Percentiles rank a stretch among this genome's conserved stretches.
Evolutionary conservation across 2,113 vertebrate genomes (phyloP).

Genomic region (Mirounga angustirostris): DNA sequence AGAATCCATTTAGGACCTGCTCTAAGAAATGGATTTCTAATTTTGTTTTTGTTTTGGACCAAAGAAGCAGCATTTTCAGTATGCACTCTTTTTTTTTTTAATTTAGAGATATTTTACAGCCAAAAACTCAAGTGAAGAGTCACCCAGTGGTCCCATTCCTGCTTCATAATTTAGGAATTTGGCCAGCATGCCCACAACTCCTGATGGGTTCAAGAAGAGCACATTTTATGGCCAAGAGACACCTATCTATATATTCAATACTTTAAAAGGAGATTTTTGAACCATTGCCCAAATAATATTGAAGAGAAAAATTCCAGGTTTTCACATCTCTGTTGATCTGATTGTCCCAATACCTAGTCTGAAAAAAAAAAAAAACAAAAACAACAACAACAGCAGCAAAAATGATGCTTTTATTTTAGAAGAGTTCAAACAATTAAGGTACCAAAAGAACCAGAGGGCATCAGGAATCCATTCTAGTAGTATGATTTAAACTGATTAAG

Average conservation of each 20-base stretch:
- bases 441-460: neutral
- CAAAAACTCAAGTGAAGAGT: neutral
- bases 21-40: neutral
- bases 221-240: neutral
- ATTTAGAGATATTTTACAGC: neutral
- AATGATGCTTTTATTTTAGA: constrained; percentile 32
- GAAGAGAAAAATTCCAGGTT: neutral
- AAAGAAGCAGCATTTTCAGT: neutral
- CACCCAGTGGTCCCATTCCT: neutral
- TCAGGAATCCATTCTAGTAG: constrained; percentile 56
- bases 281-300: neutral
- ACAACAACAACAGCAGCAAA: neutral
- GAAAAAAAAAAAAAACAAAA: neutral
- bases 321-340: neutral
- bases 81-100: neutral
- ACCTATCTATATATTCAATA: neutral
- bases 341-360: neutral
- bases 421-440: constrained; percentile 53
- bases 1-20: neutral
- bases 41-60: neutral
- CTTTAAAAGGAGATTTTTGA: neutral
- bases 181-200: neutral
- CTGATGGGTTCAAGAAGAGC: neutral
- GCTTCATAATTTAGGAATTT: neutral
- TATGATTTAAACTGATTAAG: constrained; percentile 62